phyloP scores from a whole-genome alignment of 2,113 vertebrate genomes.

The Phoenicopterus ruber region DNA sequence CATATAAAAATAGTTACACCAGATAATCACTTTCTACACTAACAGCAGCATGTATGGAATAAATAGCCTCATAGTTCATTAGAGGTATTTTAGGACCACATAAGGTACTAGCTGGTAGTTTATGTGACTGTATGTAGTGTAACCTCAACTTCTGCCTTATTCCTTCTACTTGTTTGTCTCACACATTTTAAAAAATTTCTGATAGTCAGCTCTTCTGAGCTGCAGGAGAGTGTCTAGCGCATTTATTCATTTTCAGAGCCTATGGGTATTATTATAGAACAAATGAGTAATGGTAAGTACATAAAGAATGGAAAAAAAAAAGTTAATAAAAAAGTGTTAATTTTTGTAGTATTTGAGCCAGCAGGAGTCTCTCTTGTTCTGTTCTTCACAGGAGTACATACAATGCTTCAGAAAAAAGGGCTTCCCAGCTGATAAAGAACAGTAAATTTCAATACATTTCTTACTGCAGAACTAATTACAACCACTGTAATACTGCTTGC shows the following conservation, averaged over 20 bases:
- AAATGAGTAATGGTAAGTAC: not conserved
- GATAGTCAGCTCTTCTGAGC: not conserved
- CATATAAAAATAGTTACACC: not conserved
- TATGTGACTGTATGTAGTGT: not conserved
- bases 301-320: not conserved
- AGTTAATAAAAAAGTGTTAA: not conserved
- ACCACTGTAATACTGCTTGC: not conserved
- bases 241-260: not conserved
- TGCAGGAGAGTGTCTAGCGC: not conserved
- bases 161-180: not conserved
- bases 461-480: slow-evolving; percentile 44
- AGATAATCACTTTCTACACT: not conserved
- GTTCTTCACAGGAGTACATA: not conserved
- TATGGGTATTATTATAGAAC: not conserved
- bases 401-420: not conserved
- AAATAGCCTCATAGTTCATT: not conserved
- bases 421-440: not conserved
- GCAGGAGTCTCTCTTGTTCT: slow-evolving; percentile 63
- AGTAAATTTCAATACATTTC: slow-evolving; percentile 3
- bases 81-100: not conserved
- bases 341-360: not conserved
- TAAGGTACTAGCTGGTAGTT: not conserved
- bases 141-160: not conserved
- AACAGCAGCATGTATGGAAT: not conserved
- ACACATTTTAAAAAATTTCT: not conserved